Base-by-base conservation (phyloP, 2,113 vertebrate genomes). In the Coptodon rendalli region DNA sequence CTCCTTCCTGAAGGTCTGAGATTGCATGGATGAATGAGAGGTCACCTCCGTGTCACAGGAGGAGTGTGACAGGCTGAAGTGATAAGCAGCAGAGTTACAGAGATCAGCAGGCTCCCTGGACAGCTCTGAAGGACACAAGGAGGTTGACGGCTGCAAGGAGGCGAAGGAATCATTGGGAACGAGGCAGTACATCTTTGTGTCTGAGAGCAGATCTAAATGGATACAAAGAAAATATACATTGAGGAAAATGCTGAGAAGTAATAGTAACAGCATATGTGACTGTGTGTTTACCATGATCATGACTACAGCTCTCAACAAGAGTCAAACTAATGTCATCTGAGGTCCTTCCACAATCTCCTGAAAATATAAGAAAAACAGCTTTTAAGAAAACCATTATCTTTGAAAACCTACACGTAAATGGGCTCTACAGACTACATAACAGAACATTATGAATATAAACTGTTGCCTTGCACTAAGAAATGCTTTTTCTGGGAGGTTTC, bases 111-210 rank as follows among this genome's bases (percentile, higher is more conserved):
- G 93, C 92, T 98, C 98, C 89, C 97, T 95, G 89, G 96, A 96
- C 85, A 98, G 95, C 94, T 99, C 98, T 38, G 97, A 97, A 89
- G 98, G 97, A 93, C 97, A 97, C 92, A 98, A 95, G 71, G 98
- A 99, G 85, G 98, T 97, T 1, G 98, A 99, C 12, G 98, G 98
- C 95, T 99, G 98, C 96, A 99, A 96, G 92, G 98, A 99, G 89
- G 98, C 97, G 95, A 99, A 99, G 19, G 99, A 99, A 95, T 98
- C 98, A 38, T 98, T 98, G 95, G 98, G 97, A 91, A 99, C 97
- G 82, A 99, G 97, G 95, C 97, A 98, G 96, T 98, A 98, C 96
- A 99, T 98, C 97, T 98, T 99, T 91, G 97, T 96, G 91, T 99
- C 98, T 13, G 97, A 96, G 86, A 97, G 96, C 95, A 99, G 93